phyloP scores from a whole-genome alignment of 2,888 invertebrate species.

The Byasa hedistus region DNA sequence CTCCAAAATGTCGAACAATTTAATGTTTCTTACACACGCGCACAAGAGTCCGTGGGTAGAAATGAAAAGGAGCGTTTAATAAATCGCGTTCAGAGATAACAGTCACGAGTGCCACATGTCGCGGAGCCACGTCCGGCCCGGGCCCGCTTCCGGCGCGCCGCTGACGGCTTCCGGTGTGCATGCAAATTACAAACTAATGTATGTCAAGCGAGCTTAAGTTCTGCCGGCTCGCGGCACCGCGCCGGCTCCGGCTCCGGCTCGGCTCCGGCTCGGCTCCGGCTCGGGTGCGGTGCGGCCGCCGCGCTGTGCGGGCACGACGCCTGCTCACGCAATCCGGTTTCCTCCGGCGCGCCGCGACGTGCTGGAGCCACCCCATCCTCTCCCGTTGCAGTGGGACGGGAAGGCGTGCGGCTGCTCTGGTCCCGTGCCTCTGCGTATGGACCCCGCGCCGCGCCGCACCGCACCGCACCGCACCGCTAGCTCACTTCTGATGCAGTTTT shows the following conservation, averaged over 20 bases:
- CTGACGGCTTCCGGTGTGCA: constrained; percentile 47
- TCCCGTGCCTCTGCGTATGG: no score
- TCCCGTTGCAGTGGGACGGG: constrained; percentile 17
- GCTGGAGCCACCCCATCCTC: constrained; percentile 8
- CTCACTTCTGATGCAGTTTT: no score
- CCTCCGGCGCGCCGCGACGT: constrained; percentile 22
- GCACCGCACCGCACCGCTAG: no score
- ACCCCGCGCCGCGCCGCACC: no score
- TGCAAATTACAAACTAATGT: constrained; percentile 44
- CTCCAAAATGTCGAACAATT: no score
- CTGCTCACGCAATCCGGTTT: constrained; percentile 36
- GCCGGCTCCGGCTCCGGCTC: constrained; percentile 32
- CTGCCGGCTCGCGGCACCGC: constrained; percentile 31
- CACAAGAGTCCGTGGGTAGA: no score
- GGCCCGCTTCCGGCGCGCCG: constrained; percentile 39
- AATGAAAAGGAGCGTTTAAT: not conserved
- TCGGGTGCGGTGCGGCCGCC: constrained; percentile 33
- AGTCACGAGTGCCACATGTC: constrained; percentile 40
- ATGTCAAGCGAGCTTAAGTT: constrained; percentile 32
- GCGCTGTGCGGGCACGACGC: constrained; percentile 34
- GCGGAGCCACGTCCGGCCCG: constrained; percentile 34
- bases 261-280: constrained; percentile 32
- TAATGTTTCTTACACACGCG: no score
- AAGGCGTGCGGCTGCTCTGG: constrained; percentile 16
- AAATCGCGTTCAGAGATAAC: constrained; percentile 31